Base-by-base conservation (phyloP, 2,113 vertebrate species). In the Calidris pugnax region DNA sequence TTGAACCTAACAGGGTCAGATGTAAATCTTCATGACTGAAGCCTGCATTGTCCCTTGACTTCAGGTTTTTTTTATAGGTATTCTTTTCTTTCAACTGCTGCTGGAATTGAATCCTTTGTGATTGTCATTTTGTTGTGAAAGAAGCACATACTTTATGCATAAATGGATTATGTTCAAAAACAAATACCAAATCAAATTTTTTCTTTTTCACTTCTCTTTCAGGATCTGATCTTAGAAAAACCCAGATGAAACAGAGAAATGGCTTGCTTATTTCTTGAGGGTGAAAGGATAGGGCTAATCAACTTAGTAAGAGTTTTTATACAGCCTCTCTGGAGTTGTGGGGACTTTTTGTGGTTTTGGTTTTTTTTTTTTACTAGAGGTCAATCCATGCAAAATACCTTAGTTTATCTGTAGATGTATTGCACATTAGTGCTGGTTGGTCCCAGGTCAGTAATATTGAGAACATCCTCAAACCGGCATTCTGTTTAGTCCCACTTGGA, bases 311-410 rank as follows among this genome's bases (percentile, higher is more conserved):
- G 16, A 28, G 22, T 41, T 60, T 82, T 66, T 87, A 35, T 37
- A 28, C 3, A 24, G 33, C 12, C 8, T 67, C 9, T 56, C 68
- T 32, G 9, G 57, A 76, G 24, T 10, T 30, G 13, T 32, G 9
- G 6, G 12, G 2, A 2, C 0, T 23, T 23, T 68, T 6, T 13
- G 3, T 12, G 8, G 1, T 2, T 10, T 28, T 48, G 14, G 11
- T 32, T 33, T 22, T 9, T 33, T 47, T 41, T 14, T 75, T 67
- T 35, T 4, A 3, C 14, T 11, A 51, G n/a, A 23, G 8, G 8
- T 27, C 8, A 7, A 10, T 60, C 35, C 21, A 15, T 71, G 50
- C 21, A 4, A 56, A 87, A 51, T 68, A 30, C 8, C 5, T 57
- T 86, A 0, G 3, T n/a, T 68, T 30, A 8, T 30, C 11, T 27